Base-by-base conservation (phyloP, 1,140 invertebrate genomes). In the Camponotus pennsylvanicus region DNA sequence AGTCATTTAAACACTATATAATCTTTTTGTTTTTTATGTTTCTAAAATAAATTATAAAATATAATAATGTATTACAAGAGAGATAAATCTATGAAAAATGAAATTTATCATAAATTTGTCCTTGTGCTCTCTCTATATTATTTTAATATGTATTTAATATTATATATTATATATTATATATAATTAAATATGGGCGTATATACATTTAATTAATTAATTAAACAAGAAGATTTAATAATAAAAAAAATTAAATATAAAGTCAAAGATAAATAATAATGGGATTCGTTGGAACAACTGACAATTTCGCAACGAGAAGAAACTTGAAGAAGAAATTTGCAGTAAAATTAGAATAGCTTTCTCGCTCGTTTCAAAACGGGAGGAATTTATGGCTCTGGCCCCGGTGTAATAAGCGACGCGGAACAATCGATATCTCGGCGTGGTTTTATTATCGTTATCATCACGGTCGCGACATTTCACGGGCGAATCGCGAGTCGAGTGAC, bases 401-500 rank as follows among this genome's bases (percentile, higher is more conserved):
- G 40, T n/a, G 37, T 45, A 57, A 40, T 32, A 55, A 84, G 45
- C 13, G 69, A 42, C 45, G 77, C 40, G n/a, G 37, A 63, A 87
- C 78, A 57, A 88, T 83, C 75, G 75, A 78, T 67, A 52, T 9
- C 0, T 13, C 42, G 57, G 40, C 45, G 42, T 27, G n/a, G 27
- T 61, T 61, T 86, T 75, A 86, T 66, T 21, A 55, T 18, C 6
- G 61, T 70, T 45, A 85, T 69, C 52, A 71, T 67, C 34, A 75
- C 49, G 21, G n/a, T 37, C 8, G 52, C 61, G 86, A 18, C 40
- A 32, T 76, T 77, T 66, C 49, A 37, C 78, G 75, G 42, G 34
- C 42, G 71, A 88, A 85, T 88, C 86, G 67, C 80, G 77, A 83
- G 57, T 73, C 63, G 45, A 40, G 32, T 42, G 40, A 34, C 80